Evolutionary conservation across 2,797 vertebrate species (phyloP).

Genomic region (Microchirus variegatus): DNA sequence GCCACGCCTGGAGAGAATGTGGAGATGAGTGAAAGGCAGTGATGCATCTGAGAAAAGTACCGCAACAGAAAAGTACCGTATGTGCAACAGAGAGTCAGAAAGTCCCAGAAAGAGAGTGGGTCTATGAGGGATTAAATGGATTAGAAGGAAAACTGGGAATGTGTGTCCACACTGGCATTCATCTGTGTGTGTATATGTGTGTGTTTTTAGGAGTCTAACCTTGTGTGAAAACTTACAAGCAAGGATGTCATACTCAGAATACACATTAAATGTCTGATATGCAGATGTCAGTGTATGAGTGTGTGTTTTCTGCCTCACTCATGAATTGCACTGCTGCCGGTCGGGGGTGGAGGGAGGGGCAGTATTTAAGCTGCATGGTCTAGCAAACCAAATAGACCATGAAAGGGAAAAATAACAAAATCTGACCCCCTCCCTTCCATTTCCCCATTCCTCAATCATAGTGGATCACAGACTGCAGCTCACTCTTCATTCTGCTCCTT

Average conservation of each 20-base stretch:
- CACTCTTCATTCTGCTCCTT: slow-evolving; percentile 56
- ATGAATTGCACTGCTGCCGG: slow-evolving; percentile 39
- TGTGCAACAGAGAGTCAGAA: slow-evolving; percentile 7
- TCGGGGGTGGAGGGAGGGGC: no score
- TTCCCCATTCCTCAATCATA: slow-evolving; percentile 45
- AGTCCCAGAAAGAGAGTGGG: slow-evolving; percentile 10
- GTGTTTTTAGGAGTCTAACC: slow-evolving; percentile 2
- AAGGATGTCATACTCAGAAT: slow-evolving; percentile 24
- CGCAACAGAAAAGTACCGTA: background rate
- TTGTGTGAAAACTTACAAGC: slow-evolving; percentile 35
- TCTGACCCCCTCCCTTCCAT: slow-evolving; percentile 29
- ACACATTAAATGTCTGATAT: no score
- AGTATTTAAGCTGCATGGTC: slow-evolving; percentile 68
- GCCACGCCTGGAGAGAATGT: slow-evolving; percentile 7
- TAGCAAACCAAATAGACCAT: slow-evolving; percentile 73
- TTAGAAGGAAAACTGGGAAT: slow-evolving; percentile 49
- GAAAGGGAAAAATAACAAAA: slow-evolving; percentile 73
- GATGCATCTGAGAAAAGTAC: slow-evolving; percentile 15
- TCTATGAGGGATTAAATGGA: slow-evolving; percentile 50
- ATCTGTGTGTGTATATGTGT: slow-evolving; percentile 14
- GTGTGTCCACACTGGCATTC: slow-evolving; percentile 20
- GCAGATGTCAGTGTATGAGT: slow-evolving; percentile 1
- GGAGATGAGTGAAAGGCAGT: slow-evolving; percentile 11
- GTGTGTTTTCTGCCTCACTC: slow-evolving; percentile 32
- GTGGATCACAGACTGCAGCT: slow-evolving; percentile 53